Evolutionary conservation across 2,797 vertebrate species (phyloP), one percentile per base, ranked within the genome.

Genomic region (Craterocephalus amniculus): DNA sequence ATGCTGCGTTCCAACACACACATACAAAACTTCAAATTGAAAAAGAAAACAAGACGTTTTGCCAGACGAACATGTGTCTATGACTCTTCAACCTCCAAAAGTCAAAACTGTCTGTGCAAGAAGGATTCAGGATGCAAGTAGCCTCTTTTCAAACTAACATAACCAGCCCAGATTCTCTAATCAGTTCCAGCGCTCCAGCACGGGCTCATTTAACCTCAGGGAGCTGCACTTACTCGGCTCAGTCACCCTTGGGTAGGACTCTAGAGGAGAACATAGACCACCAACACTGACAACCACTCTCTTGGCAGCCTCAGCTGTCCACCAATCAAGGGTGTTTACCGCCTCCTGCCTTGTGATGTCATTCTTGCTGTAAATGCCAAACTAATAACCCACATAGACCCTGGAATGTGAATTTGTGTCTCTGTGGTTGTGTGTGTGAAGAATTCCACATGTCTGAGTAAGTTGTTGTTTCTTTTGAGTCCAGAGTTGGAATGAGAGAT

Each of bases 261-360:
- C 63, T 31, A 70, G 79, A 56, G 38, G 72, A 83, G 72, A 77
- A 58, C 4, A 35, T 32, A 66, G 93, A 94, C 93, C 93, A 94
- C 92, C 91, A 89, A 87, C 91, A 87, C 77, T 73, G 88, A 88
- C 89, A 83, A 77, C 73, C 88, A 80, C 87, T 83, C 72, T 86
- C 78, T 88, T 92, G 90, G 92, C 90, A 92, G 90, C 43, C 81
- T 79, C 72, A 79, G 88, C 88, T 83, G 85, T 90, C 83, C 79
- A 88, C 90, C 91, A 91, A 92, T 94, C 91, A 92, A 86, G 77
- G 78, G 78, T 91, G 89, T 92, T 93, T 92, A 92, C 89, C 78
- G 26, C 89, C 49, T 79, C 85, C 83, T 80, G 88, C 84, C 85
- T 89, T 54, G 70, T 93, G 92, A 95, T 89, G 92, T 93, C 91